phyloP scores from a whole-genome alignment of 1,140 invertebrate genomes.

The Oncopeltus fasciatus region DNA sequence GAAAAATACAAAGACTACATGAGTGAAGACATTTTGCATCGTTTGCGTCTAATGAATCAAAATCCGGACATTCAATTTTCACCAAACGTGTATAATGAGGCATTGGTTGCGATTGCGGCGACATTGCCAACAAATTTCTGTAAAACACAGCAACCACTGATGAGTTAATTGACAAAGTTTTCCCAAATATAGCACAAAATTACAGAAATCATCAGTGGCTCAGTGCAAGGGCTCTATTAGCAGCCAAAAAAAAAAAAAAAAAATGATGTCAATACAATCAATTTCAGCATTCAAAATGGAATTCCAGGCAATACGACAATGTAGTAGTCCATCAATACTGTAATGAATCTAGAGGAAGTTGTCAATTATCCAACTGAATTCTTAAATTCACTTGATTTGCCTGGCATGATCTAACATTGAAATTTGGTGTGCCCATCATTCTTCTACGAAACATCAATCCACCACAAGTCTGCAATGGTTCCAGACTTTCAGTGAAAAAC shows the following conservation, averaged over 20 bases:
- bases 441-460: conserved; percentile 29
- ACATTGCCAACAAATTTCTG: neutral
- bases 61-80: neutral
- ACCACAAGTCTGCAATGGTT: conserved; percentile 32
- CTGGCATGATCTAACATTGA: conserved; percentile 30
- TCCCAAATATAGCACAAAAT: conserved; percentile 5
- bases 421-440: conserved; percentile 30
- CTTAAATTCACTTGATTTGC: conserved; percentile 27
- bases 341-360: conserved; percentile 25
- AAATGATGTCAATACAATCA: conserved; percentile 24
- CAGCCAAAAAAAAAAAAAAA: conserved; percentile 7
- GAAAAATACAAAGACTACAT: conserved; percentile 18
- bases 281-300: conserved; percentile 21
- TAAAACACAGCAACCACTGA: neutral
- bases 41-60: neutral
- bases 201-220: conserved; percentile 1
- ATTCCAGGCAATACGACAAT: conserved; percentile 17
- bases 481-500: conserved; percentile 30
- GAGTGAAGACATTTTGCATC: conserved; percentile 17
- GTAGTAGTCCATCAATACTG: conserved; percentile 28
- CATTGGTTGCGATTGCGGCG: neutral
- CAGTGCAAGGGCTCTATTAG: conserved; percentile 1
- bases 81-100: neutral
- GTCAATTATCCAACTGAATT: conserved; percentile 29
- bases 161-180: neutral